phyloP scores from a whole-genome alignment of 2,888 invertebrate genomes.

The Drosophila mercatorum region DNA sequence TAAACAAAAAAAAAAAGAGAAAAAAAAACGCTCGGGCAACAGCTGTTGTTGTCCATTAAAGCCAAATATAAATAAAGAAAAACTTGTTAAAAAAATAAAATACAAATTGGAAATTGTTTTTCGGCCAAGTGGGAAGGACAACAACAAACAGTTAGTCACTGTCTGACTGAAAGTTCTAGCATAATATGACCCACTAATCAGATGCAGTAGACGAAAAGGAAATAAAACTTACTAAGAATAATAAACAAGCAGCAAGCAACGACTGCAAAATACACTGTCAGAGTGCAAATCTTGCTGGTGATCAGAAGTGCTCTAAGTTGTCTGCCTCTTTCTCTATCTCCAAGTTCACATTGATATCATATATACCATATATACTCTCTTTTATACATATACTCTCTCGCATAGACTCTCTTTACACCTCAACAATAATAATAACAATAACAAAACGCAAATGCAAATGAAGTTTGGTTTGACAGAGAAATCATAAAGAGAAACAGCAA shows the following conservation, averaged over 20 bases:
- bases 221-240: constrained; percentile 1
- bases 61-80: constrained; percentile 10
- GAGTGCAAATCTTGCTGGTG: not conserved
- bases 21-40: constrained; percentile 21
- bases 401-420: not conserved
- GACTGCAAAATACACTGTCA: not conserved
- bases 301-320: not conserved
- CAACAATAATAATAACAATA: constrained; percentile 10
- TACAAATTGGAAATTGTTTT: constrained; percentile 5
- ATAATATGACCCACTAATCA: constrained; percentile 41
- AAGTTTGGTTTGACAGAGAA: constrained; percentile 40
- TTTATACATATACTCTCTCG: not conserved
- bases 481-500: constrained; percentile 40
- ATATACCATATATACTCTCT: not conserved
- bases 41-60: constrained; percentile 67
- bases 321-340: not conserved
- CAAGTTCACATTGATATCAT: not conserved
- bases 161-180: constrained; percentile 7
- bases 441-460: constrained; percentile 37
- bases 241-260: not conserved
- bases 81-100: constrained; percentile 14
- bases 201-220: too few species aligned
- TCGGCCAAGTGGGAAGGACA: constrained; percentile 9
- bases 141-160: constrained; percentile 6
- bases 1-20: constrained; percentile 43